phyloP scores from a whole-genome alignment of 2,113 vertebrate genomes.

The Dicaeum eximium region DNA sequence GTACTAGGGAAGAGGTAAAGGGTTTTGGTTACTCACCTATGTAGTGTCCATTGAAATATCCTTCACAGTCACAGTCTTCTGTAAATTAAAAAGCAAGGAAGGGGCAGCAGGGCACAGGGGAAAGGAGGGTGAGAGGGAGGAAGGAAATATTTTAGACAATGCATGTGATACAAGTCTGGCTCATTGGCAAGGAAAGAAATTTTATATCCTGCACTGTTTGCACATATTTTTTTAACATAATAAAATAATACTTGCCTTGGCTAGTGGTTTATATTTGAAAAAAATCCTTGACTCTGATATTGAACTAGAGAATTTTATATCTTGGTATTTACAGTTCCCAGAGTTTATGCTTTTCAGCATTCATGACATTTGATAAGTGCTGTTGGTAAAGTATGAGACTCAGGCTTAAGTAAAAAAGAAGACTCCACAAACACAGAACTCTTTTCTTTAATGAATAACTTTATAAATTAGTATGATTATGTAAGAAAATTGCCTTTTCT shows the following conservation, averaged over 20 bases:
- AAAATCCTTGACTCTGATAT: not conserved
- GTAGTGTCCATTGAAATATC: conserved; percentile 84
- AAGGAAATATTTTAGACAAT: not conserved
- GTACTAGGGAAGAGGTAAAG: not conserved
- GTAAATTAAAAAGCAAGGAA: conserved; percentile 27
- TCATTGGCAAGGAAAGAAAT: not conserved
- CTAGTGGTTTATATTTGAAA: not conserved
- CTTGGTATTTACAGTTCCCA: not conserved
- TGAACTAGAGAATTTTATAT: not conserved
- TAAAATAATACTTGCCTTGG: not conserved
- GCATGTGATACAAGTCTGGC: not conserved
- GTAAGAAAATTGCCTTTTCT: not conserved
- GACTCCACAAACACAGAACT: not conserved
- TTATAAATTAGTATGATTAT: not conserved
- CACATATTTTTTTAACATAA: not conserved
- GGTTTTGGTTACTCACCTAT: conserved; percentile 79
- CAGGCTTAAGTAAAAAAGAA: not conserved
- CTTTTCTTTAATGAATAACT: not conserved
- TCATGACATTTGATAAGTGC: not conserved
- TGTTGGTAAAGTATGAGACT: not conserved
- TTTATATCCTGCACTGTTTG: not conserved
- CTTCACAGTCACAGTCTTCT: conserved; percentile 90
- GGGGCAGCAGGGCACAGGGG: not conserved
- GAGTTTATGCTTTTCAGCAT: not conserved
- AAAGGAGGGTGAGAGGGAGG: not conserved